Percentiles rank a stretch among this genome's conserved stretches.
phyloP scores from a whole-genome alignment of 1,140 invertebrate species.

The Drosophila neocordata region DNA sequence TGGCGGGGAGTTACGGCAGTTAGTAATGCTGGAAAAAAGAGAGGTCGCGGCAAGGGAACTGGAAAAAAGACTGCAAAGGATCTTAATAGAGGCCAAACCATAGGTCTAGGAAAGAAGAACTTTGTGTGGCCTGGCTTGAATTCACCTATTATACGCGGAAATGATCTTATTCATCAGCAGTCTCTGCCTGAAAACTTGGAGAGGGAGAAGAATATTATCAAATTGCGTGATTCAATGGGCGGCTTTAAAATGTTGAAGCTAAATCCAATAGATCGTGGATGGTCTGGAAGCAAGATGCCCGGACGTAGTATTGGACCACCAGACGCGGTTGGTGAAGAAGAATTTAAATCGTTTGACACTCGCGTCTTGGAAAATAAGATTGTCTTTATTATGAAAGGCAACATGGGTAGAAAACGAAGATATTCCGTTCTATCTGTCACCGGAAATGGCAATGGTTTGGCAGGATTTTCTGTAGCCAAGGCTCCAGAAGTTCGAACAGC shows the following conservation, averaged over 20 bases:
- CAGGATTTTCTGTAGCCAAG: conserved; percentile 91
- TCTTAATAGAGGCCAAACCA: conserved; percentile 94
- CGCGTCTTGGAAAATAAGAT: conserved; percentile 92
- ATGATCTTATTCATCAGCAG: conserved; percentile 88
- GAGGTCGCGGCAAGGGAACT: conserved; percentile 94
- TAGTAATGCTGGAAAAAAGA: conserved; percentile 97
- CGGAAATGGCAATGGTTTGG: conserved; percentile 94
- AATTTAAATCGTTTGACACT: conserved; percentile 94
- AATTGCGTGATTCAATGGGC: conserved; percentile 89
- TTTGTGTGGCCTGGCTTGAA: conserved; percentile 97
- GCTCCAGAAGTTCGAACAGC: conserved; percentile 86
- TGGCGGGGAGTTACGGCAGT: conserved; percentile 98
- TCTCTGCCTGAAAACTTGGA: conserved; percentile 89
- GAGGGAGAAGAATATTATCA: conserved; percentile 87
- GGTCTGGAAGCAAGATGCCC: conserved; percentile 91
- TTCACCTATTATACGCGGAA: conserved; percentile 90
- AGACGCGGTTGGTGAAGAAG: conserved; percentile 91
- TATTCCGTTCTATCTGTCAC: conserved; percentile 86
- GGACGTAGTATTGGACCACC: conserved; percentile 94
- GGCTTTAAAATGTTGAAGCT: conserved; percentile 86
- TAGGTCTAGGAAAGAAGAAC: conserved; percentile 93
- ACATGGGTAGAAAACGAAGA: conserved; percentile 87
- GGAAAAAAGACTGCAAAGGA: conserved; percentile 90
- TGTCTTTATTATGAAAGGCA: conserved; percentile 93
- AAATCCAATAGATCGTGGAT: conserved; percentile 93